Evolutionary conservation across 2,888 invertebrate species (phyloP).

Genomic region (Volucella bombylans): DNA sequence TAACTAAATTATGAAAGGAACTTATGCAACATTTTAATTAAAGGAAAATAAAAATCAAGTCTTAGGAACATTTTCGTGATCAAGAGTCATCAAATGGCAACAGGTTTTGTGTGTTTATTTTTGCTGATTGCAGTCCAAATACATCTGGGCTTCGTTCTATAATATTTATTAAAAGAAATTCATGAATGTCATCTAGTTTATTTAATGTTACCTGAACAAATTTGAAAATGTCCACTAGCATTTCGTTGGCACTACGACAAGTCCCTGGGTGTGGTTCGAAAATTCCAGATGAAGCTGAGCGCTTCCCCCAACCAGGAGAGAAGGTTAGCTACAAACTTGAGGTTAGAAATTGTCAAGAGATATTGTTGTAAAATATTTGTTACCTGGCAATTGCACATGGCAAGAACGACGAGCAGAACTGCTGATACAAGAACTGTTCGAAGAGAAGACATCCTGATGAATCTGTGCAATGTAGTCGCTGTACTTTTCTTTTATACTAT

Average conservation of each 20-base stretch:
- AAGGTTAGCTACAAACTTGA: conserved; percentile 72
- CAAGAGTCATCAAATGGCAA: conserved; percentile 19
- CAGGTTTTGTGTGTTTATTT: conserved; percentile 23
- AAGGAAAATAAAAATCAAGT: conserved; percentile 3
- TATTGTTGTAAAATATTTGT: background rate
- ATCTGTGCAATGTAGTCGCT: conserved; percentile 40
- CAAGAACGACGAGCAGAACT: conserved; percentile 46
- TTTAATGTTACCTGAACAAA: conserved; percentile 78
- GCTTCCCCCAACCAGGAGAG: conserved; percentile 75
- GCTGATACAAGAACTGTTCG: conserved; percentile 54
- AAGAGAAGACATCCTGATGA: conserved; percentile 66
- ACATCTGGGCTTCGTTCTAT: conserved; percentile 74
- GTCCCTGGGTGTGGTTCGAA: conserved; percentile 74
- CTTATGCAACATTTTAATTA: conserved; percentile 43
- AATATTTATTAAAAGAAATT: conserved; percentile 19
- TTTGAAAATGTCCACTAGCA: conserved; percentile 80
- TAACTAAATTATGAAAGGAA: conserved; percentile 41
- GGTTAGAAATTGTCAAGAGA: background rate
- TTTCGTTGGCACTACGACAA: conserved; percentile 80
- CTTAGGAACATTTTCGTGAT: conserved; percentile 21
- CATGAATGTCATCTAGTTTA: background rate
- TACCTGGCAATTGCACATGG: conserved; percentile 63
- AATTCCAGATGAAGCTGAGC: conserved; percentile 51
- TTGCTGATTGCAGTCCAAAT: conserved; percentile 74
- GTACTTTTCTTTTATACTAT: conserved; percentile 49